Percentiles rank a stretch among this genome's conserved stretches.
phyloP scores from a whole-genome alignment of 2,113 vertebrate genomes.

The Bubo bubo region DNA sequence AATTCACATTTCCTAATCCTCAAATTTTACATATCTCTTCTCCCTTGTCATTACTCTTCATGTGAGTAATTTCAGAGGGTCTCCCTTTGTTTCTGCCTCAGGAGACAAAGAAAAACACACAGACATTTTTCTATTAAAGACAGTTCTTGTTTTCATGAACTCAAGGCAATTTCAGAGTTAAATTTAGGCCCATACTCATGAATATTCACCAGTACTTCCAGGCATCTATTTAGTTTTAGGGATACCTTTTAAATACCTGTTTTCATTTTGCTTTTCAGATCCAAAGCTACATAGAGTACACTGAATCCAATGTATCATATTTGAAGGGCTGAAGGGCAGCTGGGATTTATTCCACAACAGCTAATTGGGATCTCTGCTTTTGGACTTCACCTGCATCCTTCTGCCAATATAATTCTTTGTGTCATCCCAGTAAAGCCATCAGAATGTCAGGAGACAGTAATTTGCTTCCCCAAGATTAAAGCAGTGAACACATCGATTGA shows the following conservation, averaged over 20 bases:
- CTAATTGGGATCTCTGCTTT: constrained; percentile 45
- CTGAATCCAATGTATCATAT: constrained; percentile 17
- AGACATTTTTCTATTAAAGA: not conserved
- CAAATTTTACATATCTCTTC: not conserved
- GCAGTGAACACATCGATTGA: not conserved
- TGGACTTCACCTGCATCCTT: not conserved
- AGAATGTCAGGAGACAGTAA: constrained; percentile 33
- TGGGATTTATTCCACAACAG: constrained; percentile 21
- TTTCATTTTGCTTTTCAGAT: not conserved
- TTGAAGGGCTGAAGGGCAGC: constrained; percentile 18
- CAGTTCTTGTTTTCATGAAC: not conserved
- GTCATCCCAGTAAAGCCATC: not conserved
- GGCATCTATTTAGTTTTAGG: not conserved
- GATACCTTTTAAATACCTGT: not conserved
- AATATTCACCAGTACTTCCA: not conserved
- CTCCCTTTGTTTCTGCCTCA: not conserved
- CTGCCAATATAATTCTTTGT: constrained; percentile 9
- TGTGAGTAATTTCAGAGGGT: not conserved
- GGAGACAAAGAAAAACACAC: not conserved
- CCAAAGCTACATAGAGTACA: not conserved
- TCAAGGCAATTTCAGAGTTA: not conserved
- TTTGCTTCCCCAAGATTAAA: constrained; percentile 23
- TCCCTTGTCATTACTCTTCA: not conserved
- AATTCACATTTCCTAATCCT: not conserved
- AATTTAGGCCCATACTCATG: not conserved